Evolutionary conservation across 2,888 invertebrate species (phyloP).

Genomic region (Coleophora deauratella): DNA sequence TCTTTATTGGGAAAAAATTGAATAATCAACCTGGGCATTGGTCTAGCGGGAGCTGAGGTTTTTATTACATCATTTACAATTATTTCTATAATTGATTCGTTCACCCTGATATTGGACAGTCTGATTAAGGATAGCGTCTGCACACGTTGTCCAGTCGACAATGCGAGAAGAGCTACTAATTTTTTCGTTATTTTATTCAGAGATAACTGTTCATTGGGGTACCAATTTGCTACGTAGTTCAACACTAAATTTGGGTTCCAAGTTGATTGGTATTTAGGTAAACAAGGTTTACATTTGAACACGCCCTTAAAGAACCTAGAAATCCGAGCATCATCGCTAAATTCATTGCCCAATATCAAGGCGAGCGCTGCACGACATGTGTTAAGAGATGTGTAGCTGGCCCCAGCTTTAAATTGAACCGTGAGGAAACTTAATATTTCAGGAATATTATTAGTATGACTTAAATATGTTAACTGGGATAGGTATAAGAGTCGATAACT

Average conservation of each 20-base stretch:
- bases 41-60: too few species aligned
- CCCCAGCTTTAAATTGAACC: background rate
- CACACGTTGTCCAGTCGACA: constrained; percentile 7
- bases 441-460: too few species aligned
- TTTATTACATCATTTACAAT: too few species aligned
- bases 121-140: constrained; percentile 6
- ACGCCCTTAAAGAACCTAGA: constrained; percentile 1
- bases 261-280: constrained; percentile 1
- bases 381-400: background rate
- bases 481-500: too few species aligned
- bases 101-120: constrained; percentile 1
- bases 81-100: background rate
- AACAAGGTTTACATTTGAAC: constrained; percentile 1
- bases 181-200: constrained; percentile 1
- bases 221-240: background rate
- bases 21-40: too few species aligned
- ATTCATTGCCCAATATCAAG: constrained; percentile 1
- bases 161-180: constrained; percentile 6
- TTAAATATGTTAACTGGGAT: too few species aligned
- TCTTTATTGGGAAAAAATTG: too few species aligned
- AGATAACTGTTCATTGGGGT: background rate
- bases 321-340: background rate
- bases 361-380: background rate
- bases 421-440: background rate
- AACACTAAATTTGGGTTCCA: constrained; percentile 6